Conservation (phyloP, 1,140 invertebrate genomes). For the Drosophila sturtevanti region DNA sequence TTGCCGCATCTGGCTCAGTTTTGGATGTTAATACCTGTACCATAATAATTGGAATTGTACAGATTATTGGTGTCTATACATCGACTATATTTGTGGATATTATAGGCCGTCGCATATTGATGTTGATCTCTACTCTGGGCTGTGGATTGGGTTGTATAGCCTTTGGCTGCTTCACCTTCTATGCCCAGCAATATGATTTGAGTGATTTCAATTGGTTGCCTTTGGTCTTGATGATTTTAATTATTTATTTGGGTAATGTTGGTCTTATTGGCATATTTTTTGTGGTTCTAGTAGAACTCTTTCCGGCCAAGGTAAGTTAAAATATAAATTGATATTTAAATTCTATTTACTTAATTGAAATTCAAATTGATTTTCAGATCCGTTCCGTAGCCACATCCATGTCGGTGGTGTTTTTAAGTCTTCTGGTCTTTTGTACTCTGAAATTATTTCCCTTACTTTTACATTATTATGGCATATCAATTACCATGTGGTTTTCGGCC, state of each 20-base stretch:
- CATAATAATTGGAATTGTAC: constrained; percentile 87
- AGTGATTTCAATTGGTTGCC: constrained; percentile 68
- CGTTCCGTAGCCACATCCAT: constrained; percentile 62
- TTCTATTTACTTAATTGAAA: neutral
- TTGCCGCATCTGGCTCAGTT: constrained; percentile 85
- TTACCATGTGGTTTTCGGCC: constrained; percentile 68
- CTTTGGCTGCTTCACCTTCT: constrained; percentile 68
- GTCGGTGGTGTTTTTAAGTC: constrained; percentile 60
- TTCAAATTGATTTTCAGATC: constrained; percentile 49
- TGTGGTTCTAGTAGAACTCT: constrained; percentile 69
- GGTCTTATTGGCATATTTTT: constrained; percentile 73
- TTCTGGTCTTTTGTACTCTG: constrained; percentile 50
- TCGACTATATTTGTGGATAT: constrained; percentile 76
- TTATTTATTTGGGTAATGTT: constrained; percentile 65
- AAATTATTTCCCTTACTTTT: constrained; percentile 65
- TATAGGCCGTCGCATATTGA: constrained; percentile 68
- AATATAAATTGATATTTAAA: neutral
- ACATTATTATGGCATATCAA: constrained; percentile 51
- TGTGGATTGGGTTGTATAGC: constrained; percentile 61
- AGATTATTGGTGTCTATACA: constrained; percentile 68
- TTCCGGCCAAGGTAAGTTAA: constrained; percentile 69
- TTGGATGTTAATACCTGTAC: constrained; percentile 86
- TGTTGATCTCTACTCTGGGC: constrained; percentile 75
- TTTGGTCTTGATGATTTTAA: constrained; percentile 55
- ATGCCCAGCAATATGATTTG: constrained; percentile 36